phyloP scores from a whole-genome alignment of 2,797 vertebrate species.

The Tenualosa ilisha region DNA sequence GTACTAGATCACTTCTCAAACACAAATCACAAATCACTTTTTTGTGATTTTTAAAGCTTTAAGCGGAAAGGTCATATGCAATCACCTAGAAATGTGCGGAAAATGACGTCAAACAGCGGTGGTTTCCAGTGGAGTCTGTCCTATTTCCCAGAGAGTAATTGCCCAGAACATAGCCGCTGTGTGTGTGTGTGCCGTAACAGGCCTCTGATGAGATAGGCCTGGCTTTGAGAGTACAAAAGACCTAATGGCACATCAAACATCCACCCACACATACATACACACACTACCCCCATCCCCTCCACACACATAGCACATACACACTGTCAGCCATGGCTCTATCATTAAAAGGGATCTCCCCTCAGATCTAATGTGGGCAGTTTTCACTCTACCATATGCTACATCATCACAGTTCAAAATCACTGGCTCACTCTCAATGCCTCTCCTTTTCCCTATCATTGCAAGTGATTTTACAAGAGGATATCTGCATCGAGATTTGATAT shows the following conservation, averaged over 20 bases:
- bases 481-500: neutral
- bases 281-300: neutral
- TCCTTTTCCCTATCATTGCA: neutral
- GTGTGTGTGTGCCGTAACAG: neutral
- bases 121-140: neutral
- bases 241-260: constrained; percentile 6
- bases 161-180: neutral
- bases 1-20: neutral
- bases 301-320: neutral
- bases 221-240: neutral
- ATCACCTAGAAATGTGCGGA: neutral
- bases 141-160: neutral
- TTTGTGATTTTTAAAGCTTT: neutral
- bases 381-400: neutral
- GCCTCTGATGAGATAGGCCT: constrained; percentile 12
- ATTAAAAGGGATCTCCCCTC: neutral
- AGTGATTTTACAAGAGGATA: neutral
- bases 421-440: neutral
- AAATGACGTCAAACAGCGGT: neutral
- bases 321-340: neutral
- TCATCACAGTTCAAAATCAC: neutral
- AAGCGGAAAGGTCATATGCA: neutral
- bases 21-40: too few species aligned
- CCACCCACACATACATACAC: neutral
- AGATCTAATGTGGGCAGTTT: neutral